Evolutionary conservation across 2,113 vertebrate genomes (phyloP).

Genomic region (Scopus umbretta): DNA sequence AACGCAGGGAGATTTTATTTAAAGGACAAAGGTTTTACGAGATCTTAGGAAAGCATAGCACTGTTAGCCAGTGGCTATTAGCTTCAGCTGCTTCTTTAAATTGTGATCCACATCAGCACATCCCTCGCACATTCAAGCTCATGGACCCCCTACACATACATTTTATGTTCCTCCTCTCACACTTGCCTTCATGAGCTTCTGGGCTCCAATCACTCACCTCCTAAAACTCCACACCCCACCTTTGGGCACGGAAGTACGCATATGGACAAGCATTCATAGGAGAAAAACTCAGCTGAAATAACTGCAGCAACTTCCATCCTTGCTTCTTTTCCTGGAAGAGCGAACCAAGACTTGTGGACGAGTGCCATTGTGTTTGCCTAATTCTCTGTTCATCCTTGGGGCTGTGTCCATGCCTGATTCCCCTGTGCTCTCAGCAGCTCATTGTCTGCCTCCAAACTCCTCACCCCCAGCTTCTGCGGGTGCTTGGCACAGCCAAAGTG

Average conservation of each 20-base stretch:
- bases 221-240: not conserved
- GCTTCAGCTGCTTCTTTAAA: not conserved
- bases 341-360: not conserved
- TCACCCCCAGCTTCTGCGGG: not conserved
- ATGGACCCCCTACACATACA: fast-evolving
- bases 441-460: not conserved
- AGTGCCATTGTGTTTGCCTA: not conserved
- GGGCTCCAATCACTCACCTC: not conserved
- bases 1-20: not conserved
- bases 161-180: not conserved
- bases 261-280: not conserved
- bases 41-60: not conserved
- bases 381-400: not conserved
- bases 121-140: not conserved
- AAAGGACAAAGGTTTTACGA: not conserved
- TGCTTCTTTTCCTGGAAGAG: not conserved
- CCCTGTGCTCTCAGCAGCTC: not conserved
- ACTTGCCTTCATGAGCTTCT: not conserved
- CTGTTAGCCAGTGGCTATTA: not conserved
- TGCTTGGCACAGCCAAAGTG: not conserved
- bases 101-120: not conserved
- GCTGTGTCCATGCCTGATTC: not conserved
- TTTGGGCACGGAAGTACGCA: not conserved
- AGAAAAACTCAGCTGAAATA: not conserved
- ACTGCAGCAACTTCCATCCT: not conserved